Base-by-base conservation (phyloP, 1,140 invertebrate species). In the Orchesella cincta region DNA sequence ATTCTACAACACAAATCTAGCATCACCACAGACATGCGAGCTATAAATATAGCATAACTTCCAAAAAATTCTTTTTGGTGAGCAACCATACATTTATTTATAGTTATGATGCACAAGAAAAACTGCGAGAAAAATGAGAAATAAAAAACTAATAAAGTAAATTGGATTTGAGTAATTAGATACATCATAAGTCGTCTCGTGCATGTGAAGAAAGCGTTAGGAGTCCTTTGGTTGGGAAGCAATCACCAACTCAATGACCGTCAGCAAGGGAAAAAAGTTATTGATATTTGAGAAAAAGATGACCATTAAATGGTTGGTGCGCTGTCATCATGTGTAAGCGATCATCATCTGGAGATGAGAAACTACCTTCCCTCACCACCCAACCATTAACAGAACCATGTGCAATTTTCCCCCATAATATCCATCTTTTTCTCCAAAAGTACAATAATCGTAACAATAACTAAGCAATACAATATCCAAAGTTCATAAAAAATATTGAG, bases 371-470 rank as follows among this genome's bases (percentile, higher is more conserved):
- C 62, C 62, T 57, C 12, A 57, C 54, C n/a, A n/a, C n/a, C n/a
- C n/a, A n/a, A n/a, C n/a, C n/a, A n/a, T n/a, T n/a, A n/a, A n/a
- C n/a, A n/a, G n/a, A n/a, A n/a, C n/a, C n/a, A n/a, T 20, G 39
- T 46, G 20, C 39, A 46, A 12, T 57, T 23, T n/a, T 23, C n/a
- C 26, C 26, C 14, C 54, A 57, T 5, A 57, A 57, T 5, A 57
- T 57, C 26, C 54, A 23, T 57, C 26, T 57, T 57, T 57, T 57
- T 23, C n/a, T 18, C n/a, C 54, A 57, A 57, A 26, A n/a, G n/a
- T n/a, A n/a, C 23, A 57, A 57, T 57, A 57, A 57, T 57, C 54
- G 23, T 57, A 57, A 57, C 54, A 57, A 57, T 57, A 57, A 57
- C 54, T 3, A 57, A 57, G 5, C 12, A 14, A n/a, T n/a, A n/a